Evolutionary conservation across 2,888 invertebrate genomes (phyloP).

Genomic region (Cephus spinipes): DNA sequence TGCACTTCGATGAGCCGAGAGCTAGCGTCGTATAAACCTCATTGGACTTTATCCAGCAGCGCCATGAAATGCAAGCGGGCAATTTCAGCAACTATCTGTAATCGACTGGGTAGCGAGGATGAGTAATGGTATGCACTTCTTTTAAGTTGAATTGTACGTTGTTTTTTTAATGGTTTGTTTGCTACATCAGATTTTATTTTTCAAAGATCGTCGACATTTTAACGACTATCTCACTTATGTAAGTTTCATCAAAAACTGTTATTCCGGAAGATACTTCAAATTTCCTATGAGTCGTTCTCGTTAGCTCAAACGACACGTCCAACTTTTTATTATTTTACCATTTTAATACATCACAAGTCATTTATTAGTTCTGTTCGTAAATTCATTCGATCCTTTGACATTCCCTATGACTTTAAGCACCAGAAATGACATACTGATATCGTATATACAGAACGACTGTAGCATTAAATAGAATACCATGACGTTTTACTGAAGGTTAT

Average conservation of each 20-base stretch:
- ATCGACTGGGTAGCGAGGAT: neutral
- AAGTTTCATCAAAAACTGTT: neutral
- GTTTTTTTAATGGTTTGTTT: neutral
- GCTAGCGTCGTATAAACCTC: neutral
- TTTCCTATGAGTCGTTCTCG: neutral
- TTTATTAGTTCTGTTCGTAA: neutral
- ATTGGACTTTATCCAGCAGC: neutral
- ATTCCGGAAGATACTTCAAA: neutral
- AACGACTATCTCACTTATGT: neutral
- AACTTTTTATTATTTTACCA: neutral
- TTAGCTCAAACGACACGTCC: neutral
- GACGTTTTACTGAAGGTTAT: neutral
- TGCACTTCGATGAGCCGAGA: neutral
- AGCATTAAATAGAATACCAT: neutral
- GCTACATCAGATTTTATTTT: neutral
- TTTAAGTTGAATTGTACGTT: neutral
- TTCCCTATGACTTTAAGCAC: neutral
- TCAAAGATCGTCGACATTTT: neutral
- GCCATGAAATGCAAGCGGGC: neutral
- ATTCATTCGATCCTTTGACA: neutral
- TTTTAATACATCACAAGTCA: neutral
- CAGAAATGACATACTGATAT: neutral
- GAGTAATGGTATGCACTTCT: neutral
- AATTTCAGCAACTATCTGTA: neutral
- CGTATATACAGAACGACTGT: neutral